Percentiles rank a stretch among this genome's conserved stretches.
phyloP scores from a whole-genome alignment of 92 coral and sea anemone species.

The Siderastrea siderea region DNA sequence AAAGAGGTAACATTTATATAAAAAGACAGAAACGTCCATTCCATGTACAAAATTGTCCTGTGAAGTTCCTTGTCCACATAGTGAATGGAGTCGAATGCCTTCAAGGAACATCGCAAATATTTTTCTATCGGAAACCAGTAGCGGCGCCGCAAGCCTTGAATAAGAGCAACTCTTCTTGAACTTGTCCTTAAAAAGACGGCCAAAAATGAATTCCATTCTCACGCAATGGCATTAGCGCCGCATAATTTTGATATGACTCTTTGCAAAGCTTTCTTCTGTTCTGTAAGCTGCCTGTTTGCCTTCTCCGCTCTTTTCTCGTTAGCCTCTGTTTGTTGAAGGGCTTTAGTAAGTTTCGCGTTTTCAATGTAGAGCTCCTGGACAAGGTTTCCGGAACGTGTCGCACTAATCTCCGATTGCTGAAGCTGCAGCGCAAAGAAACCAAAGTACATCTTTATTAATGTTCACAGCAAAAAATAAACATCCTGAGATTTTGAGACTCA shows the following conservation, averaged over 20 bases:
- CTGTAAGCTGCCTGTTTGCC: slow-evolving; percentile 90
- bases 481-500: background rate
- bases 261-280: slow-evolving; percentile 97
- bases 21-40: slow-evolving; percentile 13
- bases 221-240: slow-evolving; percentile 98
- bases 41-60: slow-evolving; percentile 6
- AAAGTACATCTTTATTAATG: background rate
- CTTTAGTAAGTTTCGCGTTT: slow-evolving; percentile 93
- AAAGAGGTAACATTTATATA: background rate
- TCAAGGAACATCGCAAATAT: background rate
- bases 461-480: no score
- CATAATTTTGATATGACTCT: slow-evolving; percentile 98
- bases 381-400: slow-evolving; percentile 87
- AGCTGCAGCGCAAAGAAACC: slow-evolving; percentile 59
- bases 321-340: slow-evolving; percentile 93
- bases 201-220: background rate
- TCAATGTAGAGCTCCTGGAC: slow-evolving; percentile 98
- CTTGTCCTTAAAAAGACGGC: background rate
- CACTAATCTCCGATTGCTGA: slow-evolving; percentile 86
- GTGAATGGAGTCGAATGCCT: slow-evolving; percentile 6
- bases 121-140: background rate
- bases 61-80: slow-evolving; percentile 13
- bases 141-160: background rate
- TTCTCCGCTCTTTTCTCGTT: slow-evolving; percentile 96
- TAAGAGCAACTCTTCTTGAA: background rate